These are phyloP conservation scores for Lacanobia wlatinum DNA, from an alignment of 2,888 invertebrate species.

Conservation along the genomic window DNA sequence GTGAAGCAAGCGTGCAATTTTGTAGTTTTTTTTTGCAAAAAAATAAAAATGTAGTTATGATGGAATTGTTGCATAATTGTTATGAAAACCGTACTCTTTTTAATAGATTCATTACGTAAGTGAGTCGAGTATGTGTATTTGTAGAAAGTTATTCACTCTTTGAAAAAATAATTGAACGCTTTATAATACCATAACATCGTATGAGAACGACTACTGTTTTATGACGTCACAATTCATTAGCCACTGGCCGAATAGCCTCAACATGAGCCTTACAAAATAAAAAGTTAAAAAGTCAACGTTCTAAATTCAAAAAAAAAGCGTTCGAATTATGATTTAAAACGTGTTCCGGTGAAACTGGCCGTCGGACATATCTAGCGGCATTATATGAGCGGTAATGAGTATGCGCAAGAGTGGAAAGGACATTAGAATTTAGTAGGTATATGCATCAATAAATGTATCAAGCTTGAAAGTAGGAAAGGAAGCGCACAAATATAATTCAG, in stretches of 20 bases:
- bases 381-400: slow-evolving; percentile 88
- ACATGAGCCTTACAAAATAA: slow-evolving; percentile 67
- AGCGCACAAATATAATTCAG: slow-evolving; percentile 4
- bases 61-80: slow-evolving; percentile 15
- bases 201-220: slow-evolving; percentile 30
- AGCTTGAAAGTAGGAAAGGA: not conserved
- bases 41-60: slow-evolving; percentile 1
- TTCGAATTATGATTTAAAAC: slow-evolving; percentile 91
- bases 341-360: slow-evolving; percentile 90
- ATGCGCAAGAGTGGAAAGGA: slow-evolving; percentile 78
- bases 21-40: slow-evolving; percentile 14
- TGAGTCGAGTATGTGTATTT: slow-evolving; percentile 10
- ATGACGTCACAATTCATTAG: slow-evolving; percentile 55
- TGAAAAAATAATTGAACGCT: not conserved
- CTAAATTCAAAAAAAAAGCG: slow-evolving; percentile 88
- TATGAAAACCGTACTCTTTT: slow-evolving; percentile 10
- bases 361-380: slow-evolving; percentile 89
- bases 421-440: slow-evolving; percentile 58
- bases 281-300: slow-evolving; percentile 86
- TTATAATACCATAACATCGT: not conserved
- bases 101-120: slow-evolving; percentile 25
- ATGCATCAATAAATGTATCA: not conserved
- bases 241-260: slow-evolving; percentile 53
- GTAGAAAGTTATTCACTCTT: slow-evolving; percentile 23
- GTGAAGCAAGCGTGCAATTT: slow-evolving; percentile 2